Evolutionary conservation across 2,888 invertebrate genomes (phyloP), one percentile per base, ranked within the genome.

Genomic region (Stenichneumon culpator): DNA sequence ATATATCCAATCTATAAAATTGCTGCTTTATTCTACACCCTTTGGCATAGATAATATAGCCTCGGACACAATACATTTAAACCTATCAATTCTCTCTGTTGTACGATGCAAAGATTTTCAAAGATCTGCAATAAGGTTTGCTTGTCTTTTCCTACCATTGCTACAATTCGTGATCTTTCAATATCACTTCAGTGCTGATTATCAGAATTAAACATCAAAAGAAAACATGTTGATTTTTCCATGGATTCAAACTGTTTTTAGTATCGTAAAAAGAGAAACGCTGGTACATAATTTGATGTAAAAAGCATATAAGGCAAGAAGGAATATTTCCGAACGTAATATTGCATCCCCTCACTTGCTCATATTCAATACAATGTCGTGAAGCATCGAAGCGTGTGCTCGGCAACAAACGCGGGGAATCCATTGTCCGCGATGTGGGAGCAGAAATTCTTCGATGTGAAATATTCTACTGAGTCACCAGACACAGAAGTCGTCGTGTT

Each of bases 331-430:
- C 28, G 25, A 72, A 82, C 72, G 65, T 67, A 72, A 82, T 65
- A 77, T 70, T 54, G 39, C 44, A 67, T 25, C 47, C 14, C 60
- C 65, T 63, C 65, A 39, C 65, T 14, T 9, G 32, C 39, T 28
- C 0, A 50, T 16, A 16, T 67, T 57, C 36, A 78, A 72, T 70
- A 70, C 32, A 68, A 73, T 70, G 72, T 78, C 47, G 60, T 19
- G 50, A 73, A 6, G 22, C 73, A 78, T 47, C 16, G 69, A 63
- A 82, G 69, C 52, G 78, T 47, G 65, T 57, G 22, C 77, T 50
- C 19, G 52, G 16, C 57, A 22, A 50, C 39, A 32, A 67, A 67
- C 44, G n/a, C 67, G 19, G 36, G 65, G 44, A 73, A 77, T 72
- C 22, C 78, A 60, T 82, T 73, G 67, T 82, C 39, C 50, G 19